These are phyloP conservation scores for Himantopus leucocephalus DNA, from an alignment of 2,113 vertebrate genomes.

Conservation along the genomic window DNA sequence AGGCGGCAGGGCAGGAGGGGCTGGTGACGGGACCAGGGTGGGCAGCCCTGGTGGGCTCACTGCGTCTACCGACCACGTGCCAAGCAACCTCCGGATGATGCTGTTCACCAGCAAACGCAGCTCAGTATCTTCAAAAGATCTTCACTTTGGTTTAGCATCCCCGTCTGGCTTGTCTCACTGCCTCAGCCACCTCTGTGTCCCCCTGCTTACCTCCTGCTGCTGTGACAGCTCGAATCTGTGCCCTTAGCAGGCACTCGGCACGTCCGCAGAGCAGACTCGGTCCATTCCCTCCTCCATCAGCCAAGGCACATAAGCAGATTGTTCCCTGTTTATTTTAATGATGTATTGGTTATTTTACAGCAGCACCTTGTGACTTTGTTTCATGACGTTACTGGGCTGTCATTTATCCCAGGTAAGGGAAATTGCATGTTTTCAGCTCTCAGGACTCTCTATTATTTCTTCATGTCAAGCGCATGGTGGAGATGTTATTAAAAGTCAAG, in stretches of 20 bases:
- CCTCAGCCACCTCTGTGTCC: not conserved
- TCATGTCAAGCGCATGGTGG: not conserved
- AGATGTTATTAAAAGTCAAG: not conserved
- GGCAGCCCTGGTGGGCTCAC: not conserved
- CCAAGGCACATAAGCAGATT: not conserved
- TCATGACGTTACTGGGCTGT: not conserved
- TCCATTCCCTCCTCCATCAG: not conserved
- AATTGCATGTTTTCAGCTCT: not conserved
- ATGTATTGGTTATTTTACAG: not conserved
- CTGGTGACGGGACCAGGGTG: not conserved
- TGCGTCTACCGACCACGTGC: too few relatives aligned
- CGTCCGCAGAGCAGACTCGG: not conserved
- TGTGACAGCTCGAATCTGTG: not conserved
- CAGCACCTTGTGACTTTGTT: not conserved
- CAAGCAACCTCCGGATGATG: too few relatives aligned
- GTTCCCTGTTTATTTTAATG: not conserved
- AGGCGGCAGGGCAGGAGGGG: not conserved
- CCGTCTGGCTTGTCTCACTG: not conserved
- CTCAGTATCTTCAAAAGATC: not conserved
- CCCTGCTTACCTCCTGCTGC: not conserved
- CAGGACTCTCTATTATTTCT: not conserved
- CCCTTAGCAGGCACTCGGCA: not conserved
- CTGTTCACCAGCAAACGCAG: not conserved
- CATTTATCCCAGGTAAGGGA: not conserved
- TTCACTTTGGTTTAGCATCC: not conserved